Evolutionary conservation across 2,888 invertebrate genomes (phyloP).

Genomic region (Congeria kusceri): DNA sequence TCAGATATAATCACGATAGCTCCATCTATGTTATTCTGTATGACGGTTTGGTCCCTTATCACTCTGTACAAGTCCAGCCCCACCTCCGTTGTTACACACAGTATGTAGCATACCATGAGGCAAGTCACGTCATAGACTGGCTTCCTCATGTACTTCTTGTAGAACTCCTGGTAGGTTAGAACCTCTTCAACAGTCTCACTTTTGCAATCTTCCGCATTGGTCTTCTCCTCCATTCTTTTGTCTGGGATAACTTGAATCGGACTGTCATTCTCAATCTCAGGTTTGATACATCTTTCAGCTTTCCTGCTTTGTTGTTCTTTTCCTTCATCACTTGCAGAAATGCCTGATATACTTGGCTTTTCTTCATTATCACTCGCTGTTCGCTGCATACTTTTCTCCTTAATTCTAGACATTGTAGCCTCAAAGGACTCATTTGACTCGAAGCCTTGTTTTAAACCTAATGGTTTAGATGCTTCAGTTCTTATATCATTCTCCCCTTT

Average conservation of each 20-base stretch:
- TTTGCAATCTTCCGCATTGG: neutral
- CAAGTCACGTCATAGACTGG: conserved; percentile 10
- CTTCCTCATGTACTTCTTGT: conserved; percentile 24
- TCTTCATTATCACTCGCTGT: neutral
- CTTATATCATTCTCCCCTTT: neutral
- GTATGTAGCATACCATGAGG: conserved; percentile 6
- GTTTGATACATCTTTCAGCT: neutral
- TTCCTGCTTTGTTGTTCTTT: neutral
- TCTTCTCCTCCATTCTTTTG: neutral
- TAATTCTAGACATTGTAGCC: too few species aligned
- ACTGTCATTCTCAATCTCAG: neutral
- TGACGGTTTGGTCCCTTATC: neutral
- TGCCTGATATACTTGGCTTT: neutral
- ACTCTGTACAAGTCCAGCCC: conserved; percentile 28
- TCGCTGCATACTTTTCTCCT: too few species aligned
- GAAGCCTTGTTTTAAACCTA: too few species aligned
- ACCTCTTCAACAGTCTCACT: neutral
- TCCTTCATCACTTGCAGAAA: neutral
- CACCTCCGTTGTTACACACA: conserved; percentile 21
- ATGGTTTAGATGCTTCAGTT: too few species aligned
- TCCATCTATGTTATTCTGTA: conserved; percentile 9
- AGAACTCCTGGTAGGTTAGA: conserved; percentile 19
- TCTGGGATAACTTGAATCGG: neutral
- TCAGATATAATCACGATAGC: conserved; percentile 14
- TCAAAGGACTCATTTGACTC: too few species aligned